These are phyloP conservation scores for Allygus modestus DNA, from an alignment of 2,888 invertebrate genomes.

Conservation along the genomic window DNA sequence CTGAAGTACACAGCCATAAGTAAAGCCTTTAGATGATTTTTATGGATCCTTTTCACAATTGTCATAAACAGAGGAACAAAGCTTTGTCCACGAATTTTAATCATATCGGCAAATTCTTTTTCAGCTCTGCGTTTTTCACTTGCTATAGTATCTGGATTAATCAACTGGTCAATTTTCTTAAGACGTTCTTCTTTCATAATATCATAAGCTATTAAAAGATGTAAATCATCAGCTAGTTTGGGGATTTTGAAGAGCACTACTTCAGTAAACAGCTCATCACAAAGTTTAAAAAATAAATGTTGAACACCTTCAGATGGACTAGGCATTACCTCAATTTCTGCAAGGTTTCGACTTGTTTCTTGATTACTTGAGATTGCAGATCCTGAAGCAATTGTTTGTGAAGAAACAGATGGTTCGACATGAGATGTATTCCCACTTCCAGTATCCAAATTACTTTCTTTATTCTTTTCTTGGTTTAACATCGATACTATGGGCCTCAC, in stretches of 20 bases:
- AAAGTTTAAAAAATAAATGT: constrained; percentile 14
- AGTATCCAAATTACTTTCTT: not conserved
- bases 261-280: constrained; percentile 35
- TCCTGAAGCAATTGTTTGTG: not conserved
- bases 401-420: not conserved
- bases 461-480: not conserved
- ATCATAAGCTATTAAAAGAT: constrained; percentile 22
- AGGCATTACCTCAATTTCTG: not conserved
- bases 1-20: constrained; percentile 30
- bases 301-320: not conserved
- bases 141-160: constrained; percentile 3
- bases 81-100: constrained; percentile 23
- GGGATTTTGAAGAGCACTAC: constrained; percentile 8
- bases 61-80: constrained; percentile 40
- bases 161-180: constrained; percentile 38
- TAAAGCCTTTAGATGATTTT: not conserved
- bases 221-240: constrained; percentile 44
- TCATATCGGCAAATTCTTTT: constrained; percentile 28
- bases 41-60: constrained; percentile 5
- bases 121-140: constrained; percentile 37
- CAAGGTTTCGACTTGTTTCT: not conserved
- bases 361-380: not conserved
- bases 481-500: not conserved
- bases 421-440: not conserved
- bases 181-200: constrained; percentile 37